Evolutionary conservation across 2,888 invertebrate species (phyloP).

Genomic region (Electrophaes corylata): DNA sequence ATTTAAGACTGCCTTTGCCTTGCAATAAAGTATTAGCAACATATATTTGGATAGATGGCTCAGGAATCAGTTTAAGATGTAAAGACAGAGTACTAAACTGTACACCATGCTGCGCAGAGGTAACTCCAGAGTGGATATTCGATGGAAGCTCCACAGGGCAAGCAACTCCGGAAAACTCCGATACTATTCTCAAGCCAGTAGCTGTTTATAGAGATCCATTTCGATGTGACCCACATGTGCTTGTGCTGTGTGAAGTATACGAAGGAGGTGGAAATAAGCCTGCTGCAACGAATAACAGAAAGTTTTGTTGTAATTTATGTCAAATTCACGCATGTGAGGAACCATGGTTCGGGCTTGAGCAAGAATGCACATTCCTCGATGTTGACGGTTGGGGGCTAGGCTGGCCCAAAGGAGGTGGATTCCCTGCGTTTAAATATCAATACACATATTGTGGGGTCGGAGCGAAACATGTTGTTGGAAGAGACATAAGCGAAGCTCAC

Average conservation of each 20-base stretch:
- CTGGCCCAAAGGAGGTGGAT: conserved; percentile 97
- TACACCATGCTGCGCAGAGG: conserved; percentile 82
- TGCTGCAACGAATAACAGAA: conserved; percentile 88
- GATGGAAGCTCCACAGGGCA: conserved; percentile 96
- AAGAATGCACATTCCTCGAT: conserved; percentile 95
- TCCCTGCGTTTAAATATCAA: conserved; percentile 95
- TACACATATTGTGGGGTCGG: conserved; percentile 96
- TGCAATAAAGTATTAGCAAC: conserved; percentile 86
- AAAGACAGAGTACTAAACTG: conserved; percentile 88
- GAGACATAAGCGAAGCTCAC: conserved; percentile 97
- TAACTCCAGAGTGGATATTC: conserved; percentile 93
- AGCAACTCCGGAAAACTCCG: conserved; percentile 92
- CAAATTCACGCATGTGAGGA: conserved; percentile 86
- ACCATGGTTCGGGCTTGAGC: conserved; percentile 97
- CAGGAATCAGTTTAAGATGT: conserved; percentile 87
- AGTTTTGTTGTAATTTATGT: conserved; percentile 88
- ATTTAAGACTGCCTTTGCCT: conserved; percentile 83
- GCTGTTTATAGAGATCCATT: conserved; percentile 96
- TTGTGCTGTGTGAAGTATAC: conserved; percentile 94
- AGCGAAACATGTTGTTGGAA: conserved; percentile 94
- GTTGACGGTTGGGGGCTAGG: conserved; percentile 95
- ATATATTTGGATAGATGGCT: conserved; percentile 92
- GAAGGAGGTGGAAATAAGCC: conserved; percentile 88
- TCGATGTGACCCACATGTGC: conserved; percentile 92
- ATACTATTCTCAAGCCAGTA: conserved; percentile 93